Evolutionary conservation across 2,888 invertebrate species (phyloP), one percentile per base, ranked within the genome.

Genomic region (Andrena haemorrhoa): DNA sequence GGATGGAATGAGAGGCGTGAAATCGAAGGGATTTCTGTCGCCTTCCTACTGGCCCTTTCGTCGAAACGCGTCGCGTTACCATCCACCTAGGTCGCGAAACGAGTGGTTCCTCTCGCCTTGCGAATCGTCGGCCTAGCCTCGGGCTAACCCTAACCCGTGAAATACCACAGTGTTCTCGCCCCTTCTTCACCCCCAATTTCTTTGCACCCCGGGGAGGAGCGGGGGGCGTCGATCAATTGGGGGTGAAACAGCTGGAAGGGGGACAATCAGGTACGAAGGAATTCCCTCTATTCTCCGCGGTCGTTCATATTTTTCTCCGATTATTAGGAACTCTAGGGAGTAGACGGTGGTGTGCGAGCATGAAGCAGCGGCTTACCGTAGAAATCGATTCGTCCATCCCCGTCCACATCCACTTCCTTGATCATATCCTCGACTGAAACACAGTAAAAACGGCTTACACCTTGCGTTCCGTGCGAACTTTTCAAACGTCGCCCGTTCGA

Each of bases 381-480:
- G 94, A 98, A 98, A 94, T 98, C 98, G 91, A 98, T 98, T 86
- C 98, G 96, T 1, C 98, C 98, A 93, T 98, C 98, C 0, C 98
- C 98, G 93, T 98, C 98, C 1, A 98, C 97, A 92, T 98, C 98
- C 7, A 98, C 98, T 94, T 98, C 98, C 92, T 98, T 98, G 92
- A 98, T 98, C 98, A 98, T 98, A 93, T 98, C 98, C 94, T 98
- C 98, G 94, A 98, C 98, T 98, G 94, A 70, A 95, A 95, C 78
- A 88, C 80, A 76, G 61, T 23, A 74, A 78, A 75, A 76, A 7
- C 49, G 10, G 31, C 68, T 83, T 75, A 72, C 16, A 58, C 61
- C 41, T 8, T 56, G 53, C 29, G 41, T 23, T 69, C 51, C 8
- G 31, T 53, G n/a, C 10, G 7, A 63, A n/a, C 35, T 66, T 26